These are phyloP conservation scores for Anas georgica DNA, from an alignment of 2,797 vertebrate genomes.

Conservation along the genomic window DNA sequence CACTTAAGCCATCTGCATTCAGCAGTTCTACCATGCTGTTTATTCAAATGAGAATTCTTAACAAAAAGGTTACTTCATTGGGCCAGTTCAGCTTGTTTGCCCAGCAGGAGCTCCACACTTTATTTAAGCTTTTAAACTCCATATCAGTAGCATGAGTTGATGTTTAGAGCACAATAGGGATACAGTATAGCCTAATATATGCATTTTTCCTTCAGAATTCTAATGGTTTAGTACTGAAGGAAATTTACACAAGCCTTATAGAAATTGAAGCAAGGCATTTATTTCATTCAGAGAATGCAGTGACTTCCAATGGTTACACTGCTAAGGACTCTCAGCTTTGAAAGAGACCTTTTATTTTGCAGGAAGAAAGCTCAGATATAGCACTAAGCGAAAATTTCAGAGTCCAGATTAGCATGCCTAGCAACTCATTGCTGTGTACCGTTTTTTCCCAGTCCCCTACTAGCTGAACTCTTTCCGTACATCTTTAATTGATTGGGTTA, in stretches of 20 bases:
- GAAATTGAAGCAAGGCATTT: slow-evolving; percentile 79
- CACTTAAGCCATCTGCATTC: slow-evolving; percentile 73
- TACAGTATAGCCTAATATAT: slow-evolving; percentile 80
- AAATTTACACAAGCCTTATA: slow-evolving; percentile 74
- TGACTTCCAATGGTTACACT: slow-evolving; percentile 73
- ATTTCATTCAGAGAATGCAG: slow-evolving; percentile 78
- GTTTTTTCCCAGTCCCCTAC: slow-evolving; percentile 72
- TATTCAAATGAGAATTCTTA: slow-evolving; percentile 75
- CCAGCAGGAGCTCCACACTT: slow-evolving; percentile 69
- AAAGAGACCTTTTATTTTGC: slow-evolving; percentile 81
- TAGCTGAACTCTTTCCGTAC: slow-evolving; percentile 68
- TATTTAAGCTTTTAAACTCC: slow-evolving; percentile 75
- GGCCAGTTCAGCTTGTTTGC: slow-evolving; percentile 64
- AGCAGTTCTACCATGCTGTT: slow-evolving; percentile 72
- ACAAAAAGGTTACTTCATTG: slow-evolving; percentile 77
- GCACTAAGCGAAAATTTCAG: slow-evolving; percentile 63
- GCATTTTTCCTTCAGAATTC: slow-evolving; percentile 74
- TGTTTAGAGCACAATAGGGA: slow-evolving; percentile 73
- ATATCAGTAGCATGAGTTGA: slow-evolving; percentile 69
- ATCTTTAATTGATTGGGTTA: slow-evolving; percentile 80
- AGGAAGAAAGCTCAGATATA: slow-evolving; percentile 77
- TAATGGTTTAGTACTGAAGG: slow-evolving; percentile 67
- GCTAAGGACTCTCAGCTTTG: slow-evolving; percentile 70
- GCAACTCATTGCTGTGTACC: slow-evolving; percentile 73
- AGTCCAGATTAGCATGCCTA: slow-evolving; percentile 74